Conservation (phyloP, 1,140 invertebrate genomes). For the Pseudoatta argentina region DNA sequence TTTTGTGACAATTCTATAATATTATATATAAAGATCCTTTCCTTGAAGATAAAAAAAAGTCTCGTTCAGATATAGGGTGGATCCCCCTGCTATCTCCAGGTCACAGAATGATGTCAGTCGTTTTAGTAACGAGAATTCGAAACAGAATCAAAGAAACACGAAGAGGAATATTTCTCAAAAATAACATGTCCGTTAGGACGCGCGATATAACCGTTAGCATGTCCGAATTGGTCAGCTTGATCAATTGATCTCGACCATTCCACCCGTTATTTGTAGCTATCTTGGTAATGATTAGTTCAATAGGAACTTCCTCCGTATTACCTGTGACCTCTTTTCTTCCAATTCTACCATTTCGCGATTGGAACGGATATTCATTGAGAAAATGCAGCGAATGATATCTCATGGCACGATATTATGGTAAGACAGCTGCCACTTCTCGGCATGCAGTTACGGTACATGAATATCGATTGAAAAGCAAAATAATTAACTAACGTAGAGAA, state of each 20-base stretch:
- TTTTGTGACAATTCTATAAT: too few relatives aligned
- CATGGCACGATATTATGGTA: neutral
- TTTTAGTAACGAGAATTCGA: neutral
- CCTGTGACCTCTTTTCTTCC: slow-evolving; percentile 76
- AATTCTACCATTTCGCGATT: slow-evolving; percentile 66
- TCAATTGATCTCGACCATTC: slow-evolving; percentile 71
- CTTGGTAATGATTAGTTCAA: slow-evolving; percentile 77
- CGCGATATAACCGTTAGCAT: neutral
- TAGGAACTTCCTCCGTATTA: slow-evolving; percentile 76
- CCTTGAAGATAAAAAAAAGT: neutral
- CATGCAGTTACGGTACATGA: neutral
- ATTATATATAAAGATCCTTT: neutral
- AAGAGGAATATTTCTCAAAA: neutral
- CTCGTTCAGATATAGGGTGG: neutral
- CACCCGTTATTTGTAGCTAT: slow-evolving; percentile 74
- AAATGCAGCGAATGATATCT: slow-evolving; percentile 21
- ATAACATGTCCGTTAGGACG: neutral
- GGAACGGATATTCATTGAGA: slow-evolving; percentile 60
- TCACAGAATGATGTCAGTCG: neutral
- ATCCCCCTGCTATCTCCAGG: neutral
- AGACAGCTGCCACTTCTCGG: slow-evolving; percentile 4
- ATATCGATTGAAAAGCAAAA: neutral
- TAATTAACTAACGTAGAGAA: slow-evolving; percentile 17
- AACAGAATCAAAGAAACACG: neutral
- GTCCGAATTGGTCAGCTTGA: slow-evolving; percentile 60